A percentile compares a stretch with the other conserved stretches of the same genome.
phyloP scores from a whole-genome alignment of 2,797 vertebrate genomes.

The Brachyrhaphis roseni region DNA sequence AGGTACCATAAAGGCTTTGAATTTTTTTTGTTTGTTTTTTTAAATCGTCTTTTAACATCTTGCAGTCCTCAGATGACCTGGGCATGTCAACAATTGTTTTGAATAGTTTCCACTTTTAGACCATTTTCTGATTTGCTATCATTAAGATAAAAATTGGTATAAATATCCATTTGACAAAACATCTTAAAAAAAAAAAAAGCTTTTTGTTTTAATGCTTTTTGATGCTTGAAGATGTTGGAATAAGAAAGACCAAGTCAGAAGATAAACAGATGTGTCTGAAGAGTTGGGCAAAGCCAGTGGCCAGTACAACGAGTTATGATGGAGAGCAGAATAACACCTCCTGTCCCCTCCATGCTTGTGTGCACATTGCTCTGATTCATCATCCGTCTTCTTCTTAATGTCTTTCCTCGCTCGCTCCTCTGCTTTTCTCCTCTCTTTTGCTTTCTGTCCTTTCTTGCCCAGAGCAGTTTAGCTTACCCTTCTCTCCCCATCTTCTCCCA shows the following conservation, averaged over 20 bases:
- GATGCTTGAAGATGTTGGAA: constrained; percentile 35
- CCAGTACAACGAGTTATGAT: constrained; percentile 60
- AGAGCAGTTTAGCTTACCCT: constrained; percentile 30
- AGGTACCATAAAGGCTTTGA: neutral
- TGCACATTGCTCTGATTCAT: constrained; percentile 42
- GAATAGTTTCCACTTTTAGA: neutral
- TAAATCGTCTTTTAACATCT: neutral
- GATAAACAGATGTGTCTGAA: constrained; percentile 56
- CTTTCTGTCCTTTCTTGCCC: constrained; percentile 19
- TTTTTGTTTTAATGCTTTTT: too few species aligned
- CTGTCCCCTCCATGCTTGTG: constrained; percentile 45
- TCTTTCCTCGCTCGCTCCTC: constrained; percentile 13
- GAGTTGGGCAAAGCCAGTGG: constrained; percentile 54
- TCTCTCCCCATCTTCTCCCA: neutral
- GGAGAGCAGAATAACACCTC: constrained; percentile 68
- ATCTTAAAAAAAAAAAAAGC: neutral
- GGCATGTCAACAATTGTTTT: neutral
- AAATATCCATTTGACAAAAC: neutral
- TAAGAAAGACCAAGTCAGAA: constrained; percentile 45
- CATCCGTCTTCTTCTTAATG: constrained; percentile 42
- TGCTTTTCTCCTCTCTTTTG: constrained; percentile 4
- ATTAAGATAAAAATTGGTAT: neutral
- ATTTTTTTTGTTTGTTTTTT: neutral
- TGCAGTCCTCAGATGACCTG: neutral
- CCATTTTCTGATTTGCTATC: neutral